phyloP scores from a whole-genome alignment of 2,888 invertebrate genomes.

The Ophonus ardosiacus region DNA sequence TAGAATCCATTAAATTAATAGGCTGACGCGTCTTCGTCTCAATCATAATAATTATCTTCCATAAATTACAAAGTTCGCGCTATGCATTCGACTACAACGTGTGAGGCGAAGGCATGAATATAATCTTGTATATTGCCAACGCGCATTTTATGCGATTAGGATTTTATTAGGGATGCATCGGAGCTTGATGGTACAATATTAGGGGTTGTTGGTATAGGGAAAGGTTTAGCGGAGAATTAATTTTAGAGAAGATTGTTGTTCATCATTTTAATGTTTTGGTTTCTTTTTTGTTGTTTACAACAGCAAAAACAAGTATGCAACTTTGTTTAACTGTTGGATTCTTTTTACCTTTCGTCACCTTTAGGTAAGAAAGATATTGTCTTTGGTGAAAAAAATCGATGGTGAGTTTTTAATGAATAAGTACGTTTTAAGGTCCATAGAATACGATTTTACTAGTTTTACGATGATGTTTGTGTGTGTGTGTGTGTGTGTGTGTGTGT shows the following conservation, averaged over 20 bases:
- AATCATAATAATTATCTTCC: constrained; percentile 59
- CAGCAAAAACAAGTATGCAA: no score
- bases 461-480: no score
- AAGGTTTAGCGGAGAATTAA: neutral
- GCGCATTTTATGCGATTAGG: constrained; percentile 23
- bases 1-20: constrained; percentile 55
- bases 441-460: no score
- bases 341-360: no score
- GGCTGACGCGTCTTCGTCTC: constrained; percentile 41
- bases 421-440: no score
- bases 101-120: neutral
- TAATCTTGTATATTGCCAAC: constrained; percentile 42
- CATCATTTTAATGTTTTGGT: no score
- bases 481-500: no score
- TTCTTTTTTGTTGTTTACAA: no score
- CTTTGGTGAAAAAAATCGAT: no score
- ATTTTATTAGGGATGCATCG: constrained; percentile 34
- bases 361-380: no score
- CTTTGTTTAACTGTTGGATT: no score
- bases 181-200: neutral
- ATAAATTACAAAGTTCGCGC: constrained; percentile 51
- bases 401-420: no score
- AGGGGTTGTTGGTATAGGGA: neutral
- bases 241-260: neutral
- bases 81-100: neutral